Evolutionary conservation across 2,888 invertebrate genomes (phyloP).

Genomic region (Acleris emargana): DNA sequence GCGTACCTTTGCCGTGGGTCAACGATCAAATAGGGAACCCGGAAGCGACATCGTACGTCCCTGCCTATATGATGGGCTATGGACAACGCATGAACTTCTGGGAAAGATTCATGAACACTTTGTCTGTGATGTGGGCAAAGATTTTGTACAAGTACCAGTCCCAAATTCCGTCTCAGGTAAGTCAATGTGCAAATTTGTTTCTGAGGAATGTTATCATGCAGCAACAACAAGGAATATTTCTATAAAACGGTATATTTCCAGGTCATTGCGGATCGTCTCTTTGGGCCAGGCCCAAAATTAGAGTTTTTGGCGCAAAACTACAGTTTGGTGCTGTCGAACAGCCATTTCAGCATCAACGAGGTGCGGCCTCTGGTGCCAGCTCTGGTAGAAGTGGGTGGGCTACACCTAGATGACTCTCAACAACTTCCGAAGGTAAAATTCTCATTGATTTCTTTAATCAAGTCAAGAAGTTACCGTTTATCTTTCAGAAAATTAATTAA

Average conservation of each 20-base stretch:
- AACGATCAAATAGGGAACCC: slow-evolving; percentile 83
- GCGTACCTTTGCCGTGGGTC: slow-evolving; percentile 82
- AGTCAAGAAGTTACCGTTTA: background rate
- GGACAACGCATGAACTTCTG: slow-evolving; percentile 77
- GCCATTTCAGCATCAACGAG: slow-evolving; percentile 82
- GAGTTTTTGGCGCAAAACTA: slow-evolving; percentile 74
- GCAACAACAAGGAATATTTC: no score
- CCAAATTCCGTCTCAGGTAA: slow-evolving; percentile 72
- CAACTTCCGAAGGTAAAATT: slow-evolving; percentile 67
- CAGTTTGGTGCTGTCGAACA: slow-evolving; percentile 81
- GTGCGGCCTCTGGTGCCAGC: slow-evolving; percentile 81
- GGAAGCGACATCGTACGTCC: slow-evolving; percentile 82
- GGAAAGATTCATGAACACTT: slow-evolving; percentile 75
- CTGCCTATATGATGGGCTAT: slow-evolving; percentile 80
- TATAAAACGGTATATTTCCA: slow-evolving; percentile 43
- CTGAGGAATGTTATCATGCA: no score
- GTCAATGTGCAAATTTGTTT: background rate
- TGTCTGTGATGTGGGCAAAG: slow-evolving; percentile 69
- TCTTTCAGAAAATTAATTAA: background rate
- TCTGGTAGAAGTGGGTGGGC: slow-evolving; percentile 82
- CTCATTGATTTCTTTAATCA: background rate
- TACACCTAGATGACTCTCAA: slow-evolving; percentile 78
- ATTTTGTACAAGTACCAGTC: slow-evolving; percentile 69
- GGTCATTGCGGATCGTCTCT: slow-evolving; percentile 75
- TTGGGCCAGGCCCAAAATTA: slow-evolving; percentile 75